phyloP scores from a whole-genome alignment of 2,113 vertebrate species.

The Podilymbus podiceps region DNA sequence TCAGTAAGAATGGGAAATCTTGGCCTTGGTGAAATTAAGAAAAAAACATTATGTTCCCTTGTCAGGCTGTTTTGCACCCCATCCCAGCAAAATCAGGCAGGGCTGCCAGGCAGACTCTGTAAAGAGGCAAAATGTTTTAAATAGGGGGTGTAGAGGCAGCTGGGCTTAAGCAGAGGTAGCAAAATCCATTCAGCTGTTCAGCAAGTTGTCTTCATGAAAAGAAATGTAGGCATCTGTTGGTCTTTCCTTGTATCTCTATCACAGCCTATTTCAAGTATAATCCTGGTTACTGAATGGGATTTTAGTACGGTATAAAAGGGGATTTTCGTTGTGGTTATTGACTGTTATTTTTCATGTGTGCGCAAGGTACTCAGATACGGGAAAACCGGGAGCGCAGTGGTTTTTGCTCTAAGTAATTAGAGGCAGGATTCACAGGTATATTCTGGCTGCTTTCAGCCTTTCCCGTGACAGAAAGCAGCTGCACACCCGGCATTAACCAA shows the following conservation, averaged over 20 bases:
- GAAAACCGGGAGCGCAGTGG: neutral
- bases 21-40: neutral
- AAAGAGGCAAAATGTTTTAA: neutral
- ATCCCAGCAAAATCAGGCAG: neutral
- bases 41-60: neutral
- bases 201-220: neutral
- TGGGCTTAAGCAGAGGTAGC: neutral
- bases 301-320: neutral
- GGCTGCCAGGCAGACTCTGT: neutral
- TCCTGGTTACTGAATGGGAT: neutral
- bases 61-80: neutral
- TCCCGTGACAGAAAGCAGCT: slow-evolving; percentile 68
- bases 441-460: slow-evolving; percentile 63
- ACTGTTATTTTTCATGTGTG: neutral
- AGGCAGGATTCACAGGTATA: slow-evolving; percentile 64
- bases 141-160: neutral
- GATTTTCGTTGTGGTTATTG: neutral
- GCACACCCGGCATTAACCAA: slow-evolving; percentile 62
- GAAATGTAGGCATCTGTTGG: neutral
- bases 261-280: neutral
- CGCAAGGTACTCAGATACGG: neutral
- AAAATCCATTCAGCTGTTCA: slow-evolving; percentile 12
- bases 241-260: neutral
- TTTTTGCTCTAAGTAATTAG: slow-evolving; percentile 50
- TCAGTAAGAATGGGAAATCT: neutral